A percentile compares a stretch with the other conserved stretches of the same genome.
Evolutionary conservation across 2,113 vertebrate species (phyloP).

Genomic region (Pangasianodon hypophthalmus): DNA sequence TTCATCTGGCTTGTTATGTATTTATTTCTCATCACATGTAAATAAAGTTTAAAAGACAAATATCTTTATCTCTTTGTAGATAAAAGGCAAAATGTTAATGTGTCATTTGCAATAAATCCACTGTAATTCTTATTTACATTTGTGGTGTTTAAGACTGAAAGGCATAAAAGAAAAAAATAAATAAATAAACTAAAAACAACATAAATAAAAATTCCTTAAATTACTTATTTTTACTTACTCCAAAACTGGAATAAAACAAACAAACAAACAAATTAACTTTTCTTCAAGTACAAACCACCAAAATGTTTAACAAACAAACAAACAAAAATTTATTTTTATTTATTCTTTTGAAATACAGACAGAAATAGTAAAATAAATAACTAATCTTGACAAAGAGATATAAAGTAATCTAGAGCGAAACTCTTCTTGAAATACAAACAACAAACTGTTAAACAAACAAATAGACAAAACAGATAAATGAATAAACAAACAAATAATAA

Average conservation of each 20-base stretch:
- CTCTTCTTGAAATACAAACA: background rate
- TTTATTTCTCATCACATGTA: background rate
- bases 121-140: background rate
- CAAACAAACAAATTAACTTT: background rate
- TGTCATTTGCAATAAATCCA: background rate
- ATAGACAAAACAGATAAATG: background rate
- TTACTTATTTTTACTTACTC: background rate
- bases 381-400: background rate
- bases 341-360: background rate
- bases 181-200: background rate
- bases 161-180: background rate
- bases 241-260: background rate
- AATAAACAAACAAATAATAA: background rate
- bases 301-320: background rate
- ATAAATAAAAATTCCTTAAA: background rate
- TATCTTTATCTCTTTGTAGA: too few relatives aligned
- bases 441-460: background rate
- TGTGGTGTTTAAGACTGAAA: background rate
- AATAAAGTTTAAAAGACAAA: background rate
- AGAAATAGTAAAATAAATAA: background rate
- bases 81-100: background rate
- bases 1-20: background rate
- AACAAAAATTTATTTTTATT: background rate
- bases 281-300: background rate
- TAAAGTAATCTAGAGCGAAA: background rate